A percentile compares a stretch with the other conserved stretches of the same genome.
phyloP scores from a whole-genome alignment of 2,888 invertebrate species.

The Scaptomyza cyrtandrae region DNA sequence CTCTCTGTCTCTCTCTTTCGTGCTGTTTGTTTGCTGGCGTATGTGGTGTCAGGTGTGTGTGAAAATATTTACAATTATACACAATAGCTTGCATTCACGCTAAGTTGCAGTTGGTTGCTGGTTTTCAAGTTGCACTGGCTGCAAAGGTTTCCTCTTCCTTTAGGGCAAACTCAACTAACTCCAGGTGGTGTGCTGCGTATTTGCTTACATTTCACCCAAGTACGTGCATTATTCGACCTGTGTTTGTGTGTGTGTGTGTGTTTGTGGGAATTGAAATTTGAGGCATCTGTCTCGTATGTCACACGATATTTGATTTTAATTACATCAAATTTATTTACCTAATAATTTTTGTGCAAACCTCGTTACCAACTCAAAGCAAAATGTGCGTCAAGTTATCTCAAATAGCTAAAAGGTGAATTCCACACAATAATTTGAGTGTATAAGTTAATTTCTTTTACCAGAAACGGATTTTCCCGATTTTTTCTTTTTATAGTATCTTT shows the following conservation, averaged over 20 bases:
- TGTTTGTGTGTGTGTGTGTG: slow-evolving; percentile 7
- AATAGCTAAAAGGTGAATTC: slow-evolving; percentile 1
- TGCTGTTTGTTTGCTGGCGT: slow-evolving; percentile 33
- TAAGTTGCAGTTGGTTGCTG: slow-evolving; percentile 11
- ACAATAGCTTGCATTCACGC: slow-evolving; percentile 50
- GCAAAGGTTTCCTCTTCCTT: slow-evolving; percentile 15
- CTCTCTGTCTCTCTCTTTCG: not conserved
- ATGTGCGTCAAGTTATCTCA: not conserved
- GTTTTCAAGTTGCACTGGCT: slow-evolving; percentile 3
- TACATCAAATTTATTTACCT: slow-evolving; percentile 46
- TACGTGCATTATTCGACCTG: slow-evolving; percentile 15
- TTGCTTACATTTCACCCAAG: slow-evolving; percentile 26
- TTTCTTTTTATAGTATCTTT: too few relatives aligned
- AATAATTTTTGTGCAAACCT: slow-evolving; percentile 47
- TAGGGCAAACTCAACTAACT: slow-evolving; percentile 4
- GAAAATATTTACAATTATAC: slow-evolving; percentile 77
- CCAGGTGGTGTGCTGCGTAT: slow-evolving; percentile 26
- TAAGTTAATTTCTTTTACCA: not conserved
- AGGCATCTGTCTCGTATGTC: slow-evolving; percentile 29
- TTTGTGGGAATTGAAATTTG: slow-evolving; percentile 30
- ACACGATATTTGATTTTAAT: slow-evolving; percentile 69
- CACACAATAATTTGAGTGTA: not conserved
- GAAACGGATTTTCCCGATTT: too few relatives aligned
- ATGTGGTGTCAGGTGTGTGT: slow-evolving; percentile 71
- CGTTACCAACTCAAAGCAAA: slow-evolving; percentile 11